Conservation (phyloP, 2,888 invertebrate genomes). For the Tinea trinotella region DNA sequence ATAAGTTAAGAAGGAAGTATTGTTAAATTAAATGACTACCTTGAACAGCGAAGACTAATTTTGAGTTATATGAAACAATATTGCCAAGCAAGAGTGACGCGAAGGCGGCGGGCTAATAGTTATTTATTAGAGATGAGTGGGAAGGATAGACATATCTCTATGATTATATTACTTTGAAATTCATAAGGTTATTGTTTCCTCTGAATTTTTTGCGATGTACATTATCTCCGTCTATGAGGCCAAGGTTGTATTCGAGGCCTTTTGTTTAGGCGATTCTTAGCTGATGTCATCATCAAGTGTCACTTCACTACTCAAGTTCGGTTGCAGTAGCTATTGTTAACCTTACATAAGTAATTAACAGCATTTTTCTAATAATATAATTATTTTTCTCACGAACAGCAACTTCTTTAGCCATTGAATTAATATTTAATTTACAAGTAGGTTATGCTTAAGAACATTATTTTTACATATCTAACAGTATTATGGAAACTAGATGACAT, state of each 20-base stretch:
- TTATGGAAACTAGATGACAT: too few species aligned
- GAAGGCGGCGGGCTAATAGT: conserved; percentile 1
- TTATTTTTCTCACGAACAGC: too few species aligned
- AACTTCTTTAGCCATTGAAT: too few species aligned
- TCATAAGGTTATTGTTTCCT: conserved; percentile 19
- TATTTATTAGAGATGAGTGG: conserved; percentile 5
- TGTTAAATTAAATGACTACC: neutral
- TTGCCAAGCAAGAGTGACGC: conserved; percentile 1
- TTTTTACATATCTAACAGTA: too few species aligned
- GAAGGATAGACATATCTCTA: neutral
- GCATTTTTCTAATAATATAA: neutral
- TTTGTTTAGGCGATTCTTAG: conserved; percentile 11
- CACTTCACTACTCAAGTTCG: conserved; percentile 2
- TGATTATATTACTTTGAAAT: conserved; percentile 12
- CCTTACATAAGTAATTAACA: neutral
- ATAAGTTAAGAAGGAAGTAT: neutral
- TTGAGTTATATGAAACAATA: conserved; percentile 4
- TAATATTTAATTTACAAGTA: too few species aligned
- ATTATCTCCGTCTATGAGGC: conserved; percentile 10
- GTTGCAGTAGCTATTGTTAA: neutral
- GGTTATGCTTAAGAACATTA: too few species aligned
- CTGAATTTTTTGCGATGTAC: conserved; percentile 8
- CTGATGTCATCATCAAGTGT: conserved; percentile 17
- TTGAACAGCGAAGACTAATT: conserved; percentile 3
- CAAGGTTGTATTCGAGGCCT: conserved; percentile 16